phyloP scores from a whole-genome alignment of 2,797 vertebrate genomes.

The Gadopsis bispinosus region DNA sequence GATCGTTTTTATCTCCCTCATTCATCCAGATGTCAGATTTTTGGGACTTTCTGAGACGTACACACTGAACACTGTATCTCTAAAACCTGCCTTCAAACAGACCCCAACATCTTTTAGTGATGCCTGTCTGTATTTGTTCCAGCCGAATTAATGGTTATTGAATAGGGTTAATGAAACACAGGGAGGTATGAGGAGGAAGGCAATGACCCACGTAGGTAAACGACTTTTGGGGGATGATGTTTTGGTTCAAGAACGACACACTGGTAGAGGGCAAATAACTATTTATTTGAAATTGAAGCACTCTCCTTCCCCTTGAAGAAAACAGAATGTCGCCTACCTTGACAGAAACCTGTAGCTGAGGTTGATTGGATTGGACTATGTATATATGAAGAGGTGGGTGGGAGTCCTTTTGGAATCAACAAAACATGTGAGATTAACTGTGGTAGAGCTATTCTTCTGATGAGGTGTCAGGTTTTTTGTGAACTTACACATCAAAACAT shows the following conservation, averaged over 20 bases:
- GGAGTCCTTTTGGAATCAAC: conserved; percentile 33
- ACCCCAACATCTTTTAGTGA: conserved; percentile 3
- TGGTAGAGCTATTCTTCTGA: not conserved
- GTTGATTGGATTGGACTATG: conserved; percentile 53
- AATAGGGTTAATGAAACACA: conserved; percentile 59
- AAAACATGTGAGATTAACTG: conserved; percentile 16
- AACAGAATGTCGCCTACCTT: conserved; percentile 42
- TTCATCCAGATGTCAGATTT: conserved; percentile 9
- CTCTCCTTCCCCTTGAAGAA: conserved; percentile 47
- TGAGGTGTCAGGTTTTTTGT: not conserved
- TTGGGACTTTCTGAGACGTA: not conserved
- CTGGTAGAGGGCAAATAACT: conserved; percentile 63
- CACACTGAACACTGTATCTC: not conserved
- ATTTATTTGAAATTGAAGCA: conserved; percentile 69
- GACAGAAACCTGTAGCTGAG: conserved; percentile 45
- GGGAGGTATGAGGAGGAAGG: conserved; percentile 42
- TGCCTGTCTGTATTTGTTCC: conserved; percentile 37
- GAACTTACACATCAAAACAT: conserved; percentile 2
- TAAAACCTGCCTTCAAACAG: conserved; percentile 4
- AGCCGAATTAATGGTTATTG: conserved; percentile 46
- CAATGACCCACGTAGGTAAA: conserved; percentile 58
- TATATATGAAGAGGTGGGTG: conserved; percentile 8
- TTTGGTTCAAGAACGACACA: conserved; percentile 73
- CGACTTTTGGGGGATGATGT: conserved; percentile 67
- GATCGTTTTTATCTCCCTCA: not conserved